Evolutionary conservation across 2,888 invertebrate species (phyloP).

Genomic region (Drosophila robusta): DNA sequence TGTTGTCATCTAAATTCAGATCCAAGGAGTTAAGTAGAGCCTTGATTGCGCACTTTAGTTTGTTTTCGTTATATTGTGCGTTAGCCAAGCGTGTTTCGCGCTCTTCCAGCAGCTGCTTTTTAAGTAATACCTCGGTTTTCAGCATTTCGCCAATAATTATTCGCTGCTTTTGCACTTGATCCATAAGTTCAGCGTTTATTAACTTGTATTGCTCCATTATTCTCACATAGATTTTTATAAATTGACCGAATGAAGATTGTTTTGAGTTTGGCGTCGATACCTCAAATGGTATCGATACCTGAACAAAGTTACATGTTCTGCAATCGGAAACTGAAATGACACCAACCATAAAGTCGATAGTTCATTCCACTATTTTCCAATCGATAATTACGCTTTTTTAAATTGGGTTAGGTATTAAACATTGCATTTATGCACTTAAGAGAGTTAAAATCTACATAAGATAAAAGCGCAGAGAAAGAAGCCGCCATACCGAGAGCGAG

Average conservation of each 20-base stretch:
- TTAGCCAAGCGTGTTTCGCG: slow-evolving; percentile 29
- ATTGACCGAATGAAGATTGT: background rate
- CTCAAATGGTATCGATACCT: slow-evolving; percentile 15
- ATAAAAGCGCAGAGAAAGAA: no score
- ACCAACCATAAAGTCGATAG: background rate
- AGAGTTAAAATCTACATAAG: no score
- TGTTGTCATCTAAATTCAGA: slow-evolving; percentile 12
- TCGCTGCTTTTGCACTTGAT: slow-evolving; percentile 43
- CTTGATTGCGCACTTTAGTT: slow-evolving; percentile 37
- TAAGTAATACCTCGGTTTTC: slow-evolving; percentile 14
- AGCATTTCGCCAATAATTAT: slow-evolving; percentile 18
- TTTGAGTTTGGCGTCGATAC: slow-evolving; percentile 53
- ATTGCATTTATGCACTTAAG: no score
- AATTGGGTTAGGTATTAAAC: no score
- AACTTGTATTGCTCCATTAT: slow-evolving; percentile 51
- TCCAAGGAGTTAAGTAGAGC: slow-evolving; percentile 19
- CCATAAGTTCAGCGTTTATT: slow-evolving; percentile 27
- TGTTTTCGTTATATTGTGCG: slow-evolving; percentile 25
- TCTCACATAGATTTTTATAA: background rate
- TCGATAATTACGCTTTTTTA: background rate
- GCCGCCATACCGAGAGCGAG: no score
- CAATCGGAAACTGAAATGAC: no score
- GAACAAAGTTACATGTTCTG: background rate
- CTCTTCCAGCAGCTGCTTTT: slow-evolving; percentile 39
- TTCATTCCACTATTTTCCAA: background rate